Percentiles rank a stretch among this genome's conserved stretches.
phyloP scores from a whole-genome alignment of 2,113 vertebrate species.

The Glaucomys volans region DNA sequence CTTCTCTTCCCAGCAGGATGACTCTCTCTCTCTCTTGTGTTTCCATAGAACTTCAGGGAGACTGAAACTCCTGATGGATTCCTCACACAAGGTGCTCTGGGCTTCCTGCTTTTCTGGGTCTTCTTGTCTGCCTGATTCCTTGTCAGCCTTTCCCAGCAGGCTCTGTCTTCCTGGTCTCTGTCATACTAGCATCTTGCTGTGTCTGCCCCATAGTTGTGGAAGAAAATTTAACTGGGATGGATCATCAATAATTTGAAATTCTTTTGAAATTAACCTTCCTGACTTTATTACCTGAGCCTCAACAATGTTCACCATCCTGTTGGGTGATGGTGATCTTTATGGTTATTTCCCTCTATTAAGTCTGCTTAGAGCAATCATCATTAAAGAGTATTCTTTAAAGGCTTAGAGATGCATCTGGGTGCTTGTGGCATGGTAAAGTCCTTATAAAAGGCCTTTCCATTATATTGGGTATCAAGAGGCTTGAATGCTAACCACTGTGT shows the following conservation, averaged over 20 bases:
- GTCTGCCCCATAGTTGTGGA: neutral
- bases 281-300: neutral
- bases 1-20: neutral
- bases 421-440: neutral
- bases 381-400: neutral
- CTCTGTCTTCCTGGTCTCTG: neutral
- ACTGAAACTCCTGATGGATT: neutral
- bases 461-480: neutral
- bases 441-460: neutral
- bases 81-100: neutral
- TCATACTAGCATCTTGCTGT: neutral
- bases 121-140: neutral
- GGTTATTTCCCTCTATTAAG: neutral
- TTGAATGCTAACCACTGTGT: neutral
- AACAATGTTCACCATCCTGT: neutral
- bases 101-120: too few relatives aligned
- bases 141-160: neutral
- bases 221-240: neutral
- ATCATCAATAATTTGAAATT: neutral
- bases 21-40: neutral
- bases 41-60: neutral
- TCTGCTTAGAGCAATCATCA: neutral
- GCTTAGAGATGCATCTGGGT: neutral
- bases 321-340: neutral
- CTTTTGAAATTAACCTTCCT: conserved; percentile 35